These are phyloP conservation scores for Peromyscus polionotus DNA, from an alignment of 2,113 vertebrate genomes.

Conservation along the genomic window DNA sequence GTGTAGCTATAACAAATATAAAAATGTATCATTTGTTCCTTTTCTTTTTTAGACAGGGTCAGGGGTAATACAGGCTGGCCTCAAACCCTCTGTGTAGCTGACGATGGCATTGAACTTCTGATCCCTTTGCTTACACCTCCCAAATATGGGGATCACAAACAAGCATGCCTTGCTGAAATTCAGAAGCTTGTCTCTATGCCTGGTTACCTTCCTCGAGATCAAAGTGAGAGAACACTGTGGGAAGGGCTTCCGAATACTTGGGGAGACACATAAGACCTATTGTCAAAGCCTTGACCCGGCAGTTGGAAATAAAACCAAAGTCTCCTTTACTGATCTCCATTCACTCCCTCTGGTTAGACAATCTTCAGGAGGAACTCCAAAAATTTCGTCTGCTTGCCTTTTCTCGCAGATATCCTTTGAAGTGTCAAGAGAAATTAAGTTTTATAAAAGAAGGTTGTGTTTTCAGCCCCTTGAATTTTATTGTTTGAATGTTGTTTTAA, in stretches of 20 bases:
- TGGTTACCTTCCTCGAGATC: not conserved
- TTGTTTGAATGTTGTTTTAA: slow-evolving; percentile 50
- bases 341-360: slow-evolving; percentile 9
- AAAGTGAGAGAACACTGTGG: not conserved
- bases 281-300: not conserved
- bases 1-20: slow-evolving; percentile 27
- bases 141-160: not conserved
- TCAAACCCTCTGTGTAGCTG: not conserved
- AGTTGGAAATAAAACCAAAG: not conserved
- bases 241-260: slow-evolving; percentile 33
- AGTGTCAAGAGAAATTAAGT: slow-evolving; percentile 42
- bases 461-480: slow-evolving; percentile 57
- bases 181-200: not conserved
- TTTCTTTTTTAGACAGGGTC: not conserved
- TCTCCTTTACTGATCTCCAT: not conserved
- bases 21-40: not conserved
- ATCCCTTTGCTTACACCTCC: not conserved
- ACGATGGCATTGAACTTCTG: not conserved
- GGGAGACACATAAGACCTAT: not conserved
- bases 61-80: not conserved
- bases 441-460: not conserved
- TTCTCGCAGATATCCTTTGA: slow-evolving; percentile 19
- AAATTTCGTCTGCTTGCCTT: slow-evolving; percentile 25
- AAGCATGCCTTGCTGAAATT: not conserved
- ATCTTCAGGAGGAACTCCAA: slow-evolving; percentile 14